Percentiles rank a stretch among this genome's conserved stretches.
Conservation (phyloP, 1,140 invertebrate genomes). For the Mesaphorura yosii region DNA sequence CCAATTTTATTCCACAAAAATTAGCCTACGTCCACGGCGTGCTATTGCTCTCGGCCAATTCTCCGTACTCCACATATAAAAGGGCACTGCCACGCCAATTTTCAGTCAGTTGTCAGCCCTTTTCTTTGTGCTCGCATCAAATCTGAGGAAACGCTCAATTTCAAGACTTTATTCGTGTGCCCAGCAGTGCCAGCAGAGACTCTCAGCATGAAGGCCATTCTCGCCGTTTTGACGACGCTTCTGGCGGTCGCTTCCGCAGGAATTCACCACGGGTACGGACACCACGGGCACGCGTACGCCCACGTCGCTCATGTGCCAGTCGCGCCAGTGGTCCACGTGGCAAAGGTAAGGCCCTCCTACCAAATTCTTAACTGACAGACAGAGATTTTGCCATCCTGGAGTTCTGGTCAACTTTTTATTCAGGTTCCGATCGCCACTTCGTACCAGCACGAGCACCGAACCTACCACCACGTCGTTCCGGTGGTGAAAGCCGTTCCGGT, state of each 20-base stretch:
- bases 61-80: no score
- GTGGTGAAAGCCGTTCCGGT: constrained; percentile 26
- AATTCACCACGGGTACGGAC: constrained; percentile 8
- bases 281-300: constrained; percentile 17
- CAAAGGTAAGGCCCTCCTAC: constrained; percentile 6
- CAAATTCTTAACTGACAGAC: not conserved
- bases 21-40: no score
- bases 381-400: not conserved
- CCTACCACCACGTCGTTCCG: constrained; percentile 29
- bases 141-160: no score
- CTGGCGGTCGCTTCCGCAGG: constrained; percentile 21
- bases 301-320: constrained; percentile 21
- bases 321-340: constrained; percentile 23
- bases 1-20: no score
- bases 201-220: constrained; percentile 20
- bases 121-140: no score
- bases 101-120: no score
- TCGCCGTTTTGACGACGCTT: constrained; percentile 17
- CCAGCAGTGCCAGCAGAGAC: not conserved
- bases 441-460: constrained; percentile 29
- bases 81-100: no score
- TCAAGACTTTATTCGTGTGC: no score
- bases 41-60: no score
- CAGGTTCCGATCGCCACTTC: constrained; percentile 27
- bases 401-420: not conserved